Evolutionary conservation across 1,140 invertebrate species (phyloP), one percentile per base, ranked within the genome.

Genomic region (Trichomalopsis sarcophagae): DNA sequence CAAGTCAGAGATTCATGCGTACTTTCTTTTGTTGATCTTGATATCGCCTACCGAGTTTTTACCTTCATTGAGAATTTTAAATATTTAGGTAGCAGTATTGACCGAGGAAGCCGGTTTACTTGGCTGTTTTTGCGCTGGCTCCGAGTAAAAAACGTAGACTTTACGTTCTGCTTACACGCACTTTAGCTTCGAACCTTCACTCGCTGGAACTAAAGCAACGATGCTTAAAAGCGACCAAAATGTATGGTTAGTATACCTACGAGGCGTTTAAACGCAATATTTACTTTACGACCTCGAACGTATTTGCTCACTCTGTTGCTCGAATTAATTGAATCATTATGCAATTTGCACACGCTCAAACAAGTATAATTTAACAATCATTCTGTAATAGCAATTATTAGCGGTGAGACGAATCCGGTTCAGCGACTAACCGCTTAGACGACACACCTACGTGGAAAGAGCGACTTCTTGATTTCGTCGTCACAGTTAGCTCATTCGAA

Each of bases 161-260:
- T 77, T 50, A 50, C 75, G 75, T 77, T 77, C 75, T 77, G 75
- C 40, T 74, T 77, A 27, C 6, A 77, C 44, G 21, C 75, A n/a
- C 36, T 23, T 50, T 50, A 77, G 44, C 30, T 77, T 30, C 17
- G 55, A 62, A 55, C 21, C 44, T 50, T 77, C 44, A 50, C 40
- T 77, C n/a, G 11, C 7, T 50, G 36, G 27, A 50, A 23, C 44
- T 77, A 7, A 77, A 75, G 5, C 36, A 36, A 36, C 33, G 33
- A 36, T 55, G 50, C 50, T 17, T 14, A 50, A 50, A 27, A 21
- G 13, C 50, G 50, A 21, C 50, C 13, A 55, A 55, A 55, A 55
- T 62, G 21, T 62, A 62, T 62, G 55, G 0, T 62, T 62, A 62
- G 55, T 62, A 44, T 44, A 44, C 40, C 40, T 44, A n/a, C 5